Conservation (phyloP, 1,140 invertebrate genomes). For the Gryllus bimaculatus region DNA sequence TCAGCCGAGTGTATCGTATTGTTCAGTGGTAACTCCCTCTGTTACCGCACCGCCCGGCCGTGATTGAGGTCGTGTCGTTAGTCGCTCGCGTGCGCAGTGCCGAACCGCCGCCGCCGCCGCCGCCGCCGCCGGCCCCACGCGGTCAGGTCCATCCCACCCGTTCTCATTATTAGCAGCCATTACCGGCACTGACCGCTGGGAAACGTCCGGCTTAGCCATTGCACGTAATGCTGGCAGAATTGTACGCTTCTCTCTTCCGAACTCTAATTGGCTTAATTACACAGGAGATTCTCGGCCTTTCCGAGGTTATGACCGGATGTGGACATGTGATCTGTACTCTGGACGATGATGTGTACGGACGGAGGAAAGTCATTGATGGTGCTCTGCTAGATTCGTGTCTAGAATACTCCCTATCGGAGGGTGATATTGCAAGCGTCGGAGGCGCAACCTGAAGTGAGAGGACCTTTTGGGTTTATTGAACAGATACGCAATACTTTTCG, state of each 20-base stretch:
- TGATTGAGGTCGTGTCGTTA: background rate
- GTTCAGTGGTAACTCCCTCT: background rate
- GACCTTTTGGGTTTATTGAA: too few species aligned
- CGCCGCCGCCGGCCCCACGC: too few species aligned
- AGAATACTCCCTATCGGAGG: background rate
- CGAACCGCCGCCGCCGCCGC: background rate
- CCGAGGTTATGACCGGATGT: background rate
- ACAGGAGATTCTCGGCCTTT: background rate
- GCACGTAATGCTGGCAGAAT: background rate
- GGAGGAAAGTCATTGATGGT: too few species aligned
- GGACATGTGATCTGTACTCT: background rate
- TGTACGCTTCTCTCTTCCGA: background rate
- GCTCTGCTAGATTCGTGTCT: too few species aligned
- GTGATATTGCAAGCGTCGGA: too few species aligned
- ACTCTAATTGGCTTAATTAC: background rate
- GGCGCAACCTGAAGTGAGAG: too few species aligned
- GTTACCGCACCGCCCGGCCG: background rate
- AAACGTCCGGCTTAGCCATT: background rate
- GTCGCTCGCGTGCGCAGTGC: background rate
- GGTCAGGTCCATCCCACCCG: background rate
- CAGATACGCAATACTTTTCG: too few species aligned
- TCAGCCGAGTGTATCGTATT: too few species aligned
- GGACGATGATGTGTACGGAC: background rate
- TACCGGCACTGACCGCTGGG: background rate
- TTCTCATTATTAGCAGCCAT: conserved; percentile 1